phyloP scores from a whole-genome alignment of 2,797 vertebrate genomes.

The Xenentodon cancila region DNA sequence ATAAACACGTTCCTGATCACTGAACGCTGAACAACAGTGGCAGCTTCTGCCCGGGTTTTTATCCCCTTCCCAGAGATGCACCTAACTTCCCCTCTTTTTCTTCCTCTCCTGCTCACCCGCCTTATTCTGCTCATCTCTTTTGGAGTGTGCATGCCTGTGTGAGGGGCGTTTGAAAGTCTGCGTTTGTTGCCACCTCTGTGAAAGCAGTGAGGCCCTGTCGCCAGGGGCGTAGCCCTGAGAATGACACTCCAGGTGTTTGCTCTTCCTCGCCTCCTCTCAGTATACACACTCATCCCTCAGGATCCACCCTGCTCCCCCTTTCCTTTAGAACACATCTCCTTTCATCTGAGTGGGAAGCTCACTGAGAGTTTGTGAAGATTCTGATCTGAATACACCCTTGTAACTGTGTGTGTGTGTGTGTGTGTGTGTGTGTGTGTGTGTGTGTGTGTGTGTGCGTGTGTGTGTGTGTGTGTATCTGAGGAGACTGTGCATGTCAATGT shows the following conservation, averaged over 20 bases:
- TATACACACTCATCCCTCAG: conserved; percentile 75
- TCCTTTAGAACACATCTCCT: conserved; percentile 75
- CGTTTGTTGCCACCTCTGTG: conserved; percentile 77
- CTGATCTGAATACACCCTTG: conserved; percentile 75
- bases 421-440: conserved; percentile 27
- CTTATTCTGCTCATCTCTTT: conserved; percentile 32
- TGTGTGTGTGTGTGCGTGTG: conserved; percentile 23
- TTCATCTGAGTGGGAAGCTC: conserved; percentile 79
- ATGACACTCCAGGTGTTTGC: conserved; percentile 83
- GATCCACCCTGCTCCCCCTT: conserved; percentile 68
- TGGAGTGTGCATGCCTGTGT: conserved; percentile 28
- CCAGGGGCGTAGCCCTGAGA: conserved; percentile 83
- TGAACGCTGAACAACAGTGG: conserved; percentile 56
- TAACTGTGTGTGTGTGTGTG: conserved; percentile 51
- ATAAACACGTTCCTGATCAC: conserved; percentile 75
- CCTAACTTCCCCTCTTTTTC: conserved; percentile 35
- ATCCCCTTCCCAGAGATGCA: conserved; percentile 44
- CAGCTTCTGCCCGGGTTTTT: conserved; percentile 49
- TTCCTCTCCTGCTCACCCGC: conserved; percentile 20
- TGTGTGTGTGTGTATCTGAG: conserved; percentile 42
- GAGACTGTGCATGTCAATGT: conserved; percentile 18
- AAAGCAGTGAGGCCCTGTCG: conserved; percentile 77
- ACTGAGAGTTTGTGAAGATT: conserved; percentile 74
- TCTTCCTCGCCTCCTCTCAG: conserved; percentile 77
- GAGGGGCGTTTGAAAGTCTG: conserved; percentile 66